Base-by-base conservation (phyloP, 2,888 invertebrate species). In the Phragmatobia fuliginosa region DNA sequence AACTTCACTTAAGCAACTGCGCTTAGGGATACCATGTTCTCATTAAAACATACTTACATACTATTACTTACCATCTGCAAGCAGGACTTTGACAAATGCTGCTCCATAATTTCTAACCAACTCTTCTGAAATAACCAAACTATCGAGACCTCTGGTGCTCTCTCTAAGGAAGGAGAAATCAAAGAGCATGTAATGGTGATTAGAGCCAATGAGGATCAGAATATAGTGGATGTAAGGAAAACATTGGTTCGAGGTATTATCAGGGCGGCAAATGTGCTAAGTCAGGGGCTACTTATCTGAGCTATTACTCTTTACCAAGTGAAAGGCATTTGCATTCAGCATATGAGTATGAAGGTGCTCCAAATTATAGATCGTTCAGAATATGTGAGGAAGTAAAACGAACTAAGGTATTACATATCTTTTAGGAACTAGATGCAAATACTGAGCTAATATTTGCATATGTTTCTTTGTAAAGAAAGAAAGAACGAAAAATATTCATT, bases 71-170 rank as follows among this genome's bases (percentile, higher is more conserved):
- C 85, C 85, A 86, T 83, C 87, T 88, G 87, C 87, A 87, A 82
- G 85, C 85, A 85, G 82, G 90, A 92, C 92, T 90, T 90, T 92
- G 92, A 92, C 91, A 91, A 92, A 92, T 92, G 89, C 85, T 80
- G 79, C 70, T 73, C 89, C 88, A 91, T 92, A 91, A 91, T 90
- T 91, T 83, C 86, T 85, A 83, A 87, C 86, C 81, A 78, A 76
- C 87, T 88, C 86, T 83, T 78, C 78, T 78, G 73, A 75, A 73
- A 62, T 62, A 41, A 64, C 91, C 87, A 86, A 14, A 73, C 38
- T 74, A 78, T 41, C 65, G 62, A 74, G 91, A 87, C 67, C 91
- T 82, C 62, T 76, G 66, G 45, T 70, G 62, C 83, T 71, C 76
- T 74, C 71, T 62, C 25, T 32, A 62, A 58, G 21, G 45, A 67